phyloP scores from a whole-genome alignment of 2,113 vertebrate genomes.

The Tautogolabrus adspersus region DNA sequence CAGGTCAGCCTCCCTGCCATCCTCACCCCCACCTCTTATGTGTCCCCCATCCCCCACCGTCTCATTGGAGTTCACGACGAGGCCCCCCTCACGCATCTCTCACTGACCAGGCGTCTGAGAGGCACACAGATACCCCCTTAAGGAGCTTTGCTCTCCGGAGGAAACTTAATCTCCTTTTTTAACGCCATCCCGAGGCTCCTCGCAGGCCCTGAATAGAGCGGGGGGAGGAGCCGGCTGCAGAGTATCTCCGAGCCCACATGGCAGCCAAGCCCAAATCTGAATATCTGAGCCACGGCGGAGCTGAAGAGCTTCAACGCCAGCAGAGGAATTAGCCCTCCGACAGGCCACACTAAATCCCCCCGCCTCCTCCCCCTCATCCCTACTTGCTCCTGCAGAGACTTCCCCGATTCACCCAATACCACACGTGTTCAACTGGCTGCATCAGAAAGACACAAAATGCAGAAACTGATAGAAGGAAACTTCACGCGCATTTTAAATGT shows the following conservation, averaged over 20 bases:
- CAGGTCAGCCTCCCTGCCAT: slow-evolving; percentile 55
- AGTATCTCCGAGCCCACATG: slow-evolving; percentile 85
- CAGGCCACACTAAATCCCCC: slow-evolving; percentile 76
- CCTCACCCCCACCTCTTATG: slow-evolving; percentile 30
- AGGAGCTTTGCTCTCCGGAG: slow-evolving; percentile 86
- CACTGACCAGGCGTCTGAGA: slow-evolving; percentile 85
- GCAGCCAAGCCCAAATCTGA: slow-evolving; percentile 84
- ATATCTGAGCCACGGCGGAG: slow-evolving; percentile 80
- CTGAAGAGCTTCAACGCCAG: slow-evolving; percentile 78
- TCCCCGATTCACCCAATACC: slow-evolving; percentile 48
- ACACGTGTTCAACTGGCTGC: slow-evolving; percentile 50
- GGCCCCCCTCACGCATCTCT: slow-evolving; percentile 74
- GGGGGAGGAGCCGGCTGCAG: slow-evolving; percentile 72
- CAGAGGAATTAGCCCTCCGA: slow-evolving; percentile 82
- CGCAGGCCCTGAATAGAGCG: slow-evolving; percentile 77
- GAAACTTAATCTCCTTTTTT: slow-evolving; percentile 88
- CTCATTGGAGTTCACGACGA: slow-evolving; percentile 63
- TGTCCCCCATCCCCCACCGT: slow-evolving; percentile 40
- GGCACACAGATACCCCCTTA: slow-evolving; percentile 86
- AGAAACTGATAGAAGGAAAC: slow-evolving; percentile 27
- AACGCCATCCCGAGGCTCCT: slow-evolving; percentile 83
- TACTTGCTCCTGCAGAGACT: slow-evolving; percentile 55
- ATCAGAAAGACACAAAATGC: slow-evolving; percentile 34
- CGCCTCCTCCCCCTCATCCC: slow-evolving; percentile 44
- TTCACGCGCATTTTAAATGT: slow-evolving; percentile 13